Evolutionary conservation across 2,113 vertebrate species (phyloP), one percentile per base, ranked within the genome.

Genomic region (Myotis lucifugus): DNA sequence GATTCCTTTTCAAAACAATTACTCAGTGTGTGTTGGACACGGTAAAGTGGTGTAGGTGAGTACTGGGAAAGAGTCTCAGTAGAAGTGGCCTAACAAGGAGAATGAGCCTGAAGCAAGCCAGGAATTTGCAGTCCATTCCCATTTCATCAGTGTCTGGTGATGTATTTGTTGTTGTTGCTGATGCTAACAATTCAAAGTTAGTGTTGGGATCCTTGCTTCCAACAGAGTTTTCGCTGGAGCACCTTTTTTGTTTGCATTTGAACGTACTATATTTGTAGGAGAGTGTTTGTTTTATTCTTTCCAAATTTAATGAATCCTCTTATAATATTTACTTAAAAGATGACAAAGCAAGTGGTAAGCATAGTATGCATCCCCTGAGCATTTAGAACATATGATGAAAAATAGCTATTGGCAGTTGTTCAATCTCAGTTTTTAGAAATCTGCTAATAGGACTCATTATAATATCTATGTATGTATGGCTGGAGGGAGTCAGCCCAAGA

Each of bases 301-400:
- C 79, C 77, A 76, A 66, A 67, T 85, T 29, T 72, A 85, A 93
- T 95, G 72, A 88, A 81, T 95, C 37, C 32, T 95, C 78, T 90
- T 70, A 14, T 14, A 48, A n/a, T 42, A 37, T 67, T 85, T 67
- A 88, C 54, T 67, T 90, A 70, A 67, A 59, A 42, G 15, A 69
- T 34, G 67, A 77, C 61, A 69, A 78, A 74, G 50, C 42, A 82
- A 88, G 29, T 15, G 50, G 37, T 59, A 34, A 64, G 54, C 12
- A 17, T 7, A 85, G 21, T 5, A 27, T 32, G 21, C n/a, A 54
- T 85, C 73, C 54, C 29, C 40, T n/a, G 69, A 92, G 50, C 59
- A 82, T 74, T 90, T 69, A 42, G 18, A 83, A 86, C 19, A 14
- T 21, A 13, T 5, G 50, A 84, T 72, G 69, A 85, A 67, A 95